phyloP scores from a whole-genome alignment of 2,888 invertebrate species.

The Ptychoptera albimana region DNA sequence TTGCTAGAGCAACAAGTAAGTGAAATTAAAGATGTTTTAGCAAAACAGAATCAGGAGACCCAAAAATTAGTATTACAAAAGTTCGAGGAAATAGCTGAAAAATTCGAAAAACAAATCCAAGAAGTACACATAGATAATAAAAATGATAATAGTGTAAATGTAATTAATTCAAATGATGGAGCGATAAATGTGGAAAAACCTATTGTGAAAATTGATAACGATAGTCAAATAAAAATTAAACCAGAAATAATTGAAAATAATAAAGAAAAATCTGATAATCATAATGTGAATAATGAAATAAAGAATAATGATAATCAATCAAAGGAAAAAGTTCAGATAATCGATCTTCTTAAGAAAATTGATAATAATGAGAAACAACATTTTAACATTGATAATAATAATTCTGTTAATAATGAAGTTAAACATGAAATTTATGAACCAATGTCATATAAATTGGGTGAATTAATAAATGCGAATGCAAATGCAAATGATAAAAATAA shows the following conservation, averaged over 20 bases:
- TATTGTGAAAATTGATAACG: conserved; percentile 31
- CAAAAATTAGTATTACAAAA: conserved; percentile 22
- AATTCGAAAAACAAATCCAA: not conserved
- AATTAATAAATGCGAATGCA: conserved; percentile 12
- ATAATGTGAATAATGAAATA: conserved; percentile 6
- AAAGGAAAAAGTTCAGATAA: not conserved
- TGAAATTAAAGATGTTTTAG: conserved; percentile 31
- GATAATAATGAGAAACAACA: not conserved
- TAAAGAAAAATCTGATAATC: conserved; percentile 13
- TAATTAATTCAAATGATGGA: conserved; percentile 27
- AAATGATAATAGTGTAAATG: conserved; percentile 9
- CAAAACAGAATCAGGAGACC: conserved; percentile 25
- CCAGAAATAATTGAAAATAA: conserved; percentile 21
- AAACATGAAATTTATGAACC: conserved; percentile 19
- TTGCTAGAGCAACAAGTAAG: conserved; percentile 25
- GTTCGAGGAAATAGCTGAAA: conserved; percentile 20
- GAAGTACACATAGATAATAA: conserved; percentile 1
- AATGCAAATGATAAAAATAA: conserved; percentile 9
- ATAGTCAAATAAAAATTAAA: conserved; percentile 28
- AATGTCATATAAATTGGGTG: conserved; percentile 23
- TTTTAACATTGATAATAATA: not conserved
- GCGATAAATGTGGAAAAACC: conserved; percentile 36
- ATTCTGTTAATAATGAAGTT: conserved; percentile 5
- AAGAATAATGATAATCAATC: not conserved
- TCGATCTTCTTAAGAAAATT: not conserved